Evolutionary conservation across 2,888 invertebrate species (phyloP).

Genomic region (Drosophila suboccidentalis): DNA sequence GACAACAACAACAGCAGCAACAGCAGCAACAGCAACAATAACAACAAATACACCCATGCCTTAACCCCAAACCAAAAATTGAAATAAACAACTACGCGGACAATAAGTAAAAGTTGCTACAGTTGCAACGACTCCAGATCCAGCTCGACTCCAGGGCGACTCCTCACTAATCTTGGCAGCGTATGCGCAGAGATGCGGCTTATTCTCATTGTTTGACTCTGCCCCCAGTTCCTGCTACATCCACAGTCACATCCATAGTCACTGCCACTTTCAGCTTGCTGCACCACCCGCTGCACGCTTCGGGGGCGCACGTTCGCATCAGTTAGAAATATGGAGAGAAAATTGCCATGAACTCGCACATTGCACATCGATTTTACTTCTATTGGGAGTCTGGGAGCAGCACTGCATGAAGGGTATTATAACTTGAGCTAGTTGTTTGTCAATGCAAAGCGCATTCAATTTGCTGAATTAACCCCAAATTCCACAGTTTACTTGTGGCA

Average conservation of each 20-base stretch:
- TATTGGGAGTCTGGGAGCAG: conserved; percentile 22
- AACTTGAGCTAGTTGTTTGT: conserved; percentile 26
- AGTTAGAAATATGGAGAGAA: conserved; percentile 67
- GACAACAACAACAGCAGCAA: conserved; percentile 30
- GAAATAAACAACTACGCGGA: conserved; percentile 71
- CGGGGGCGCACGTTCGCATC: conserved; percentile 63
- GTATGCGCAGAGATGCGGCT: conserved; percentile 58
- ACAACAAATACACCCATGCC: conserved; percentile 15
- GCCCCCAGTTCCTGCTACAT: not conserved
- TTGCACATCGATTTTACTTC: conserved; percentile 41
- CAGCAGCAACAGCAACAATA: conserved; percentile 23
- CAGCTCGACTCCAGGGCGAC: conserved; percentile 15
- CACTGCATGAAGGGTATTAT: conserved; percentile 34
- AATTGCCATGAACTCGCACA: conserved; percentile 64
- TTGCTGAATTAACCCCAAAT: not conserved
- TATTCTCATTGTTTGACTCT: conserved; percentile 51
- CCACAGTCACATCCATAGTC: not conserved
- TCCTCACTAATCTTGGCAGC: conserved; percentile 55
- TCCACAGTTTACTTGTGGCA: not conserved
- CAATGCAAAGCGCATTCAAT: conserved; percentile 13
- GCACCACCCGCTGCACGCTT: conserved; percentile 52
- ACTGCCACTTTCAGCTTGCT: conserved; percentile 16
- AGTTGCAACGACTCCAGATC: conserved; percentile 57
- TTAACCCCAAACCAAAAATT: conserved; percentile 55
- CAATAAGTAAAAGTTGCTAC: conserved; percentile 77